Evolutionary conservation across 2,113 vertebrate genomes (phyloP).

Genomic region (Riparia riparia): DNA sequence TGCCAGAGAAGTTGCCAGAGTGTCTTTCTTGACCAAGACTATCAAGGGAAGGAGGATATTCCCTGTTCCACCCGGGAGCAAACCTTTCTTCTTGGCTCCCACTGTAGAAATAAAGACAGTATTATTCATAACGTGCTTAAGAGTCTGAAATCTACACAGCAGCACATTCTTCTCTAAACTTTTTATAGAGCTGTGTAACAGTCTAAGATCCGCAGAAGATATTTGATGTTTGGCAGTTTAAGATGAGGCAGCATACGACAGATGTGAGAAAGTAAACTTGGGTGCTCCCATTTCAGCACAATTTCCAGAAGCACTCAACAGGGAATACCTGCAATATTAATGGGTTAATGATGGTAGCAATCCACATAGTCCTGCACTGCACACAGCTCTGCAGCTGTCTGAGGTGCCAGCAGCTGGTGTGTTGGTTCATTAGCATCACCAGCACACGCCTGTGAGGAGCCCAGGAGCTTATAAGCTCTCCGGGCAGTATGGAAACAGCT

Average conservation of each 20-base stretch:
- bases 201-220: conserved; percentile 83
- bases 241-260: conserved; percentile 79
- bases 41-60: conserved; percentile 86
- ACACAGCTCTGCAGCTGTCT: conserved; percentile 67
- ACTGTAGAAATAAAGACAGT: conserved; percentile 87
- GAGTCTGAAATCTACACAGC: conserved; percentile 82
- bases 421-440: conserved; percentile 41
- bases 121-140: conserved; percentile 85
- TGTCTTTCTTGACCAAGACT: conserved; percentile 88
- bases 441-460: background rate
- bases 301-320: conserved; percentile 82
- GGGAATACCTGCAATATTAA: conserved; percentile 85
- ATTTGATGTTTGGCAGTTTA: conserved; percentile 81
- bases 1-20: conserved; percentile 87
- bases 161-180: conserved; percentile 84
- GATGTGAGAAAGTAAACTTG: conserved; percentile 80
- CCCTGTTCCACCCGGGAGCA: conserved; percentile 86
- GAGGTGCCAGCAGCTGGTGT: conserved; percentile 43
- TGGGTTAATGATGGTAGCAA: conserved; percentile 80
- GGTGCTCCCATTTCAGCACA: conserved; percentile 80
- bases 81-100: conserved; percentile 86
- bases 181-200: conserved; percentile 82
- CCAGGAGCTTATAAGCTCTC: conserved; percentile 22
- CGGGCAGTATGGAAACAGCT: background rate
- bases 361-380: conserved; percentile 72